Percentiles rank a stretch among this genome's conserved stretches.
Evolutionary conservation across 1,140 invertebrate genomes (phyloP).

Genomic region (Zaprionus vittiger): DNA sequence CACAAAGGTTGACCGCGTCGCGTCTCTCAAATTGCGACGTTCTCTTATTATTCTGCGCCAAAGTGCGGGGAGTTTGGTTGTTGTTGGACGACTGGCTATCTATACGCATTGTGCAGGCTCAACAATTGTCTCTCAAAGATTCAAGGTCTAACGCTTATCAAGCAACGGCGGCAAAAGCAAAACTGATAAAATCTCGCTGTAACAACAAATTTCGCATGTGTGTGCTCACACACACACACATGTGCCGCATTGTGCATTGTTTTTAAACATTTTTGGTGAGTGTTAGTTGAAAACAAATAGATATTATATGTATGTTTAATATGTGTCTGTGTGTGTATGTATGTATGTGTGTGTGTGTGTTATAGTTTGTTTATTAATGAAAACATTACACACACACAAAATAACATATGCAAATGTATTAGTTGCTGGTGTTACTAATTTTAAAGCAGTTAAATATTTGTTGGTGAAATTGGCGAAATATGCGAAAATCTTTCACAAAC

Average conservation of each 20-base stretch:
- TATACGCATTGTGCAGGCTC: background rate
- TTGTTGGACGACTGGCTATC: background rate
- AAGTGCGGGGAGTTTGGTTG: slow-evolving; percentile 15
- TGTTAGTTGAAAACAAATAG: background rate
- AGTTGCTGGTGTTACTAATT: slow-evolving; percentile 4
- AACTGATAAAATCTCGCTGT: slow-evolving; percentile 12
- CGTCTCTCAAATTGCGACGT: slow-evolving; percentile 35
- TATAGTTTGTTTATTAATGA: background rate
- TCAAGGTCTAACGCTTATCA: slow-evolving; percentile 40
- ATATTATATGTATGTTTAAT: background rate
- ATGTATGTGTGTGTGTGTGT: background rate
- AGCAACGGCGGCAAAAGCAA: slow-evolving; percentile 2
- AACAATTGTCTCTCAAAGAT: slow-evolving; percentile 28
- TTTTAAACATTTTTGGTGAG: slow-evolving; percentile 36
- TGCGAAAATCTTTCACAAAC: slow-evolving; percentile 5
- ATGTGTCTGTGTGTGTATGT: background rate
- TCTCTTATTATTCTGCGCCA: background rate
- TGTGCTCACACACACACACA: background rate
- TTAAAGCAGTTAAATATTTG: slow-evolving; percentile 13
- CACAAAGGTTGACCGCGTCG: slow-evolving; percentile 41
- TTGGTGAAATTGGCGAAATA: slow-evolving; percentile 11
- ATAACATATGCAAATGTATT: background rate
- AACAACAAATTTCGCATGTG: background rate
- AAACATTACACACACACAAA: slow-evolving; percentile 10
- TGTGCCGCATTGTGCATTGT: slow-evolving; percentile 24